Conservation (phyloP, 2,888 invertebrate genomes). For the Protula sp. region DNA sequence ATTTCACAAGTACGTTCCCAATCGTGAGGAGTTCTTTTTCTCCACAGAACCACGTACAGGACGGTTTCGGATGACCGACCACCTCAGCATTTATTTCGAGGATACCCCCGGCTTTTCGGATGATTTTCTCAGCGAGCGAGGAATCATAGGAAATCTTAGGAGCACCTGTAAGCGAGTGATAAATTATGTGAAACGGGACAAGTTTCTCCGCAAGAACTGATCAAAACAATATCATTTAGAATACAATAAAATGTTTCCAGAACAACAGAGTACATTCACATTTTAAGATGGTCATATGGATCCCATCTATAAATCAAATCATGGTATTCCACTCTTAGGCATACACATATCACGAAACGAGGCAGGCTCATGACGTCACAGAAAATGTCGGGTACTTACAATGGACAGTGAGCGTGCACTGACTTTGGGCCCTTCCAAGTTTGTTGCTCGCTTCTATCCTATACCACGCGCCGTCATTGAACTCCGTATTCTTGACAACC, state of each 20-base stretch:
- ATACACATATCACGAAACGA: no score
- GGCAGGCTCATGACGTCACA: no score
- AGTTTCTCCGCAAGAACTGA: no score
- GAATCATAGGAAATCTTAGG: constrained; percentile 13
- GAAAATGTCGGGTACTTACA: constrained; percentile 28
- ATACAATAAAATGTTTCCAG: no score
- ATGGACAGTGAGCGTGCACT: constrained; percentile 44
- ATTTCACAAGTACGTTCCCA: constrained; percentile 7
- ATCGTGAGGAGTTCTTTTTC: constrained; percentile 6
- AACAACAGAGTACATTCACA: no score
- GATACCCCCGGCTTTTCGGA: constrained; percentile 38
- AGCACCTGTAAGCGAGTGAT: no score
- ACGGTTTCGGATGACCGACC: constrained; percentile 46
- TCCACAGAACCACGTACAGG: constrained; percentile 36
- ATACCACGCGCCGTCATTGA: constrained; percentile 43
- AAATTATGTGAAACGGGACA: no score
- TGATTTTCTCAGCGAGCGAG: constrained; percentile 1
- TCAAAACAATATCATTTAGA: no score
- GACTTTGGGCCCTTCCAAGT: constrained; percentile 44
- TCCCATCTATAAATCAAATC: no score
- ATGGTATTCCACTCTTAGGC: no score
- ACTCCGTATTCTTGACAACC: constrained; percentile 60
- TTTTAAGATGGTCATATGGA: no score
- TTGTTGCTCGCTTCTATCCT: constrained; percentile 44
- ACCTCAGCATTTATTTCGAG: constrained; percentile 42